Evolutionary conservation across 1,140 invertebrate genomes (phyloP), one percentile per base, ranked within the genome.

Genomic region (Periplaneta americana): DNA sequence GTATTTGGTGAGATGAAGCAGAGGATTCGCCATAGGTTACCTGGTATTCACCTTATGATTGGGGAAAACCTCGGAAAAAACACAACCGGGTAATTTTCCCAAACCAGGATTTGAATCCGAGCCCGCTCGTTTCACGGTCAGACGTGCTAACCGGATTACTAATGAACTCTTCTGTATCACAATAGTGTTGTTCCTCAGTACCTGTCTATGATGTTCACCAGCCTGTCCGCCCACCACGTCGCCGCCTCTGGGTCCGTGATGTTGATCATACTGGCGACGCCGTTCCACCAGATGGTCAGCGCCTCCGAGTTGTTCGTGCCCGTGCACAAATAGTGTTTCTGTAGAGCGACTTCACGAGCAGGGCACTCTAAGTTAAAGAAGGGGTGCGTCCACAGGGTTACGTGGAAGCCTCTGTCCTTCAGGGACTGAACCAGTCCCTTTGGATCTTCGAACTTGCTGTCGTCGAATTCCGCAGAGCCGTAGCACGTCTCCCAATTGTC

Each of bases 401-500:
- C 92, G 1, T 93, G 89, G 84, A 94, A 96, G 0, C 92, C 93
- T 83, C 92, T 86, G 0, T 85, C 83, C 83, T 95, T 93, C 1
- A 97, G 83, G 22, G 91, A 85, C 2, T 88, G 84, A 0, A 92
- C 89, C 0, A 93, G 87, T 22, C 87, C 84, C 9, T 88, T 90
- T 15, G 96, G 91, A 83, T 96, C 89, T 0, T 94, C 92, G 87
- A 98, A 98, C 86, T 95, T 95, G 0, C n/a, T 80, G n/a, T 57
- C 66, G 79, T 57, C 36, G 34, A 80, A 80, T 22, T 48, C n/a
- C 86, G 82, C 74, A 85, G 87, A 22, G 1, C 97, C 97, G 84
- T 98, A 98, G 85, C 95, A 95, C 22, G 91, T 92, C 85, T 98
- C 96, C 96, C 96, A 98, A 11, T 94, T 91, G 85, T 98, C 97